These are phyloP conservation scores for Heliopora coerulea DNA, from an alignment of 92 coral and sea anemone species.

Conservation along the genomic window DNA sequence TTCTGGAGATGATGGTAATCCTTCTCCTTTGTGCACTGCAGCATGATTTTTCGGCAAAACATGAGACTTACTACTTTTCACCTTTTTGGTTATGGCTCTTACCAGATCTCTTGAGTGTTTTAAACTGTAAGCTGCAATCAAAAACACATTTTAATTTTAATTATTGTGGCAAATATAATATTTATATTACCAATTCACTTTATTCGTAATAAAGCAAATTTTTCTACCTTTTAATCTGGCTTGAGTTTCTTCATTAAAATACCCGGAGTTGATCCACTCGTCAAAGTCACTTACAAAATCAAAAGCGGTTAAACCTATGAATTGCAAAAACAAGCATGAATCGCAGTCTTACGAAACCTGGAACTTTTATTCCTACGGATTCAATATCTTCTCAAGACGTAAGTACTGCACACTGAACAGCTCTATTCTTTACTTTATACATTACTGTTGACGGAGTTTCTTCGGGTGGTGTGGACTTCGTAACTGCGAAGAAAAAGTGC, in stretches of 20 bases:
- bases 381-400: too few relatives aligned
- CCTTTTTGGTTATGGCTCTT: constrained; percentile 92
- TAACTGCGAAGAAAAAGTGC: too few relatives aligned
- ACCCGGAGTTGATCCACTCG: constrained; percentile 94
- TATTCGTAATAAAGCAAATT: too few relatives aligned
- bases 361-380: too few relatives aligned
- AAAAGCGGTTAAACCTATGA: constrained; percentile 79
- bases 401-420: too few relatives aligned
- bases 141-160: neutral
- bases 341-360: too few relatives aligned
- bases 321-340: neutral
- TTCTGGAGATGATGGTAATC: constrained; percentile 1
- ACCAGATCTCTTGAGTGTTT: constrained; percentile 93
- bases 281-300: constrained; percentile 94
- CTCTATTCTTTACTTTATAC: too few relatives aligned
- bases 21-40: neutral
- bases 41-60: neutral
- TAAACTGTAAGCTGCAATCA: constrained; percentile 74
- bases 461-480: too few relatives aligned
- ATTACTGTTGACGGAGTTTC: too few relatives aligned
- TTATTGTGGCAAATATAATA: too few relatives aligned
- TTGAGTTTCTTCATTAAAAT: constrained; percentile 83
- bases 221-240: constrained; percentile 80
- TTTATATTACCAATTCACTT: too few relatives aligned
- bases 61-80: constrained; percentile 62